Evolutionary conservation across 1,140 invertebrate species (phyloP), one percentile per base, ranked within the genome.

Genomic region (Papilio machaon): DNA sequence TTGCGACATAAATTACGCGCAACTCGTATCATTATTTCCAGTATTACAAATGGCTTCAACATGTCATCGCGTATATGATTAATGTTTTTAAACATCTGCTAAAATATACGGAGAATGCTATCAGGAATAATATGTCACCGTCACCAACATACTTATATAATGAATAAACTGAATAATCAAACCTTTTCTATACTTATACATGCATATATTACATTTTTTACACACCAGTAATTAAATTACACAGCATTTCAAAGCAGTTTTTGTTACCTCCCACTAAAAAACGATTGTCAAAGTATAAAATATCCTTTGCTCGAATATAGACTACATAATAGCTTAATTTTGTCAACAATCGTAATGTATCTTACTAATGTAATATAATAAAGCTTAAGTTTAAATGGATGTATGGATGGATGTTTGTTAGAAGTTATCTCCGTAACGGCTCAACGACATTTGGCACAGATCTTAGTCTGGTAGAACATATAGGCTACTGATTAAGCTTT

Each of bases 101-200:
- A 38, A 70, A 70, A 70, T 70, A 35, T 13, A 30, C 23, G 30
- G 64, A 70, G 30, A 70, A 70, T 6, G 60, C 10, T 67, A 70
- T 70, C 64, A 70, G 30, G 64, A 64, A 70, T 70, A 70, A 70
- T 70, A 70, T 70, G 64, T 70, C 64, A 70, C 64, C 64, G 64
- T 70, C 64, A 70, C 13, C 23, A 70, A 35, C 64, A 70, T 6
- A 35, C 30, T 35, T 30, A 19, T 60, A 23, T 30, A 30, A 30
- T 60, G 38, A 6, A 43, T 43, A 60, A 60, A 30, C 23, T 60
- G 23, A 70, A 70, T 70, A 70, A 70, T 70, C 30, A 70, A 70
- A 70, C 13, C 30, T 70, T 70, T 70, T 70, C 35, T 15, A 64
- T 30, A 35, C 17, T 6, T 54, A 54, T 13, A 17, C 2, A 54